Evolutionary conservation across 1,140 invertebrate genomes (phyloP).

Genomic region (Penaeus chinensis): DNA sequence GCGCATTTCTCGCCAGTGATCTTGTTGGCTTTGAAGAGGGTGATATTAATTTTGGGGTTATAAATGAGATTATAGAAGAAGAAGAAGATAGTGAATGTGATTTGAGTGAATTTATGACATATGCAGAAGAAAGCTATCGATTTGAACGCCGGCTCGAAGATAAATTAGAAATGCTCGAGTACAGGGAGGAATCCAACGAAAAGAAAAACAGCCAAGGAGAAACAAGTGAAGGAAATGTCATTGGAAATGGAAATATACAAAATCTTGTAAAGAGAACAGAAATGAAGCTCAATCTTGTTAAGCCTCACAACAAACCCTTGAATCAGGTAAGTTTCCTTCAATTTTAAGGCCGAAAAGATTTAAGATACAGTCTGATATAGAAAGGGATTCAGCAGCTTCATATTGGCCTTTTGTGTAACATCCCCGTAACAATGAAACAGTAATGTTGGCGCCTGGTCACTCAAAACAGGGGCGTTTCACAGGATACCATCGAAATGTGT

Average conservation of each 20-base stretch:
- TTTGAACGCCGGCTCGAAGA: constrained; percentile 47
- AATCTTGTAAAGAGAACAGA: constrained; percentile 10
- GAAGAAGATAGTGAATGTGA: constrained; percentile 48
- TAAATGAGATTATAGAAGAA: constrained; percentile 30
- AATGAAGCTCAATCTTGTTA: constrained; percentile 30
- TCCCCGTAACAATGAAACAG: too few species aligned
- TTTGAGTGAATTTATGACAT: constrained; percentile 28
- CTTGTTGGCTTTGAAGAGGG: too few species aligned
- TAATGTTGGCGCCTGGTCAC: too few species aligned
- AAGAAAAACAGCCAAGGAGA: background rate
- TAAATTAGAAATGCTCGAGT: constrained; percentile 39
- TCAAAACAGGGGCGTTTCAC: too few species aligned
- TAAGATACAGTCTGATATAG: too few species aligned
- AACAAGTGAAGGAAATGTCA: background rate
- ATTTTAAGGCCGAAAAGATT: too few species aligned
- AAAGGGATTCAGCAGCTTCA: too few species aligned
- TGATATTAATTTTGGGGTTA: background rate
- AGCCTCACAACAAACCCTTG: constrained; percentile 8
- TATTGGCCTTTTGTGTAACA: too few species aligned
- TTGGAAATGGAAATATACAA: background rate
- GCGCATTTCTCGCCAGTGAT: background rate
- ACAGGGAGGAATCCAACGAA: background rate
- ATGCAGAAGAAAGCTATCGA: constrained; percentile 18
- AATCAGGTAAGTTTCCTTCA: constrained; percentile 11
- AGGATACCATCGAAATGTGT: too few species aligned